A percentile compares a stretch with the other conserved stretches of the same genome.
These are phyloP conservation scores for Drosophila elegans DNA, from an alignment of 1,140 invertebrate species.

Conservation along the genomic window DNA sequence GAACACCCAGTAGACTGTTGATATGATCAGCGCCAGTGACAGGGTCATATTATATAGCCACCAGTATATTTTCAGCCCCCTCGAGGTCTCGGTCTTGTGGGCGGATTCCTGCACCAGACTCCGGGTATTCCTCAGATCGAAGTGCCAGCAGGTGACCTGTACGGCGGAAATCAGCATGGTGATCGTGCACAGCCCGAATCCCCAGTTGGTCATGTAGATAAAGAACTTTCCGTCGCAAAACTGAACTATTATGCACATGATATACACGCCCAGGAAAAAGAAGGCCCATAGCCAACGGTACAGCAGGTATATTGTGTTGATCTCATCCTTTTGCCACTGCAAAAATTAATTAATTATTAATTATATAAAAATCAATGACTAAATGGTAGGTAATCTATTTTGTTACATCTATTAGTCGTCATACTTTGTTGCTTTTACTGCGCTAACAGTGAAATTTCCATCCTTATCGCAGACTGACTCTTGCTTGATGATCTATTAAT, in stretches of 20 bases:
- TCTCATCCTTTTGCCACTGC: conserved; percentile 85
- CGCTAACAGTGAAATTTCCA: neutral
- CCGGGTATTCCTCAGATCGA: conserved; percentile 51
- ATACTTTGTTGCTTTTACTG: conserved; percentile 16
- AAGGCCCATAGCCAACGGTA: conserved; percentile 87
- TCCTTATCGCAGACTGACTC: conserved; percentile 22
- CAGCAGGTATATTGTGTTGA: conserved; percentile 85
- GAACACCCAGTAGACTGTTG: conserved; percentile 88
- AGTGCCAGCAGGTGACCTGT: conserved; percentile 78
- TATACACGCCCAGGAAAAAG: conserved; percentile 85
- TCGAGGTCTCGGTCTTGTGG: conserved; percentile 56
- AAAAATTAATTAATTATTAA: conserved; percentile 25
- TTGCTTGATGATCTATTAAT: neutral
- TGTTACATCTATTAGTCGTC: neutral
- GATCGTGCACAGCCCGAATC: conserved; percentile 86
- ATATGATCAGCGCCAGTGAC: conserved; percentile 87
- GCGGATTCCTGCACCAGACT: conserved; percentile 64
- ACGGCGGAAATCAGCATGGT: conserved; percentile 71
- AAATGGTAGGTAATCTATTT: neutral
- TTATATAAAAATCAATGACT: no score
- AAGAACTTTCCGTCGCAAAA: conserved; percentile 84
- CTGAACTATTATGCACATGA: conserved; percentile 86
- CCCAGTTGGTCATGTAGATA: conserved; percentile 92
- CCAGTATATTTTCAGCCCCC: conserved; percentile 86
- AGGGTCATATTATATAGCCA: conserved; percentile 86